Evolutionary conservation across 2,113 vertebrate genomes (phyloP), one percentile per base, ranked within the genome.

Genomic region (Nettapus auritus): DNA sequence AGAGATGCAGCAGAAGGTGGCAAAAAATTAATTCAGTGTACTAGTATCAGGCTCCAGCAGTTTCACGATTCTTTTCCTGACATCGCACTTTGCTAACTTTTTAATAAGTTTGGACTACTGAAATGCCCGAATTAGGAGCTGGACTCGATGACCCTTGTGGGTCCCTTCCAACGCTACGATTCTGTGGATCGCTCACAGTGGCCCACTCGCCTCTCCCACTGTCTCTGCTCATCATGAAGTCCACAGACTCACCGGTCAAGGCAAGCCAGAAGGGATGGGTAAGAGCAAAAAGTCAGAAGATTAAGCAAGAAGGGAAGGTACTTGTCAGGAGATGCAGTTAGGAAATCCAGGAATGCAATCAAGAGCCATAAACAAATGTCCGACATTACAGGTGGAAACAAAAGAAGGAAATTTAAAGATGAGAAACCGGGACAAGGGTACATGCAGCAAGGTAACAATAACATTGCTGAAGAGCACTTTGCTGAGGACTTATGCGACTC

Each of bases 391-490:
- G 48, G 36, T 4, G 36, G 55, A 26, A 70, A 33, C 6, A 34
- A 28, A 44, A 44, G 29, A 28, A 38, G 21, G 36, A 16, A 21
- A 68, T 13, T 11, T 36, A 48, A 67, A 53, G 36, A 42, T 18
- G 19, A 64, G n/a, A 52, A 77, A 56, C 19, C 28, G 48, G 53
- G 20, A 66, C 23, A 79, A n/a, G 4, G 31, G 40, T 29, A 26
- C n/a, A 52, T 44, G 26, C n/a, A 73, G 40, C 5, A 38, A 38
- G 34, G 29, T 2, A 46, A 3, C 19, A 0, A 0, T 14, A 38
- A 33, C 19, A 0, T 16, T 59, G 53, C 42, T 46, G 40, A 75
- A 17, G 6, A 88, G 2, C 10, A 20, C 50, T 52, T 22, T 38
- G n/a, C 75, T 64, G 70, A 56, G 44, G 26, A 33, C 10, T 75